Conservation (phyloP, 92 coral and sea anemone genomes). For the Actinostola sp. region DNA sequence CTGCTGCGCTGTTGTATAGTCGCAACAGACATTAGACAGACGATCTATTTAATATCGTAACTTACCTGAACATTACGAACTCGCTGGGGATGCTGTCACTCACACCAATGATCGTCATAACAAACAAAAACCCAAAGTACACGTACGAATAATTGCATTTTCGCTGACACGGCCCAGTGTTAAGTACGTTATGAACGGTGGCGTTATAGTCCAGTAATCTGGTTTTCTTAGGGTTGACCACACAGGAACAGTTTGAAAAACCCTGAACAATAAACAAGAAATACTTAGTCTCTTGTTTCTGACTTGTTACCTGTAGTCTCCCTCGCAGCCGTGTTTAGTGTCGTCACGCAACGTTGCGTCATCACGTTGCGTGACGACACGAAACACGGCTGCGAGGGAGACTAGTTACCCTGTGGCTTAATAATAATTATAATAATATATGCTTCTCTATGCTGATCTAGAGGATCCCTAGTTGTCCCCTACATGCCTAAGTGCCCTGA, state of each 20-base stretch:
- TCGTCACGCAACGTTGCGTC: too few relatives aligned
- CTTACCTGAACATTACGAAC: conserved; percentile 35
- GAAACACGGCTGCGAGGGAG: too few relatives aligned
- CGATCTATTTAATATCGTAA: background rate
- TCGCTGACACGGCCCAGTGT: conserved; percentile 20
- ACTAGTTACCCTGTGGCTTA: too few relatives aligned
- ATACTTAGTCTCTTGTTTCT: background rate
- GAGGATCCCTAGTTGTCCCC: too few relatives aligned
- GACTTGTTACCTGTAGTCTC: background rate
- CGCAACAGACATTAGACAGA: too few relatives aligned
- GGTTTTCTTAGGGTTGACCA: background rate
- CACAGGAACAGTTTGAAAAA: conserved; percentile 36
- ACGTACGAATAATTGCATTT: conserved; percentile 19
- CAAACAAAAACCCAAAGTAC: conserved; percentile 16
- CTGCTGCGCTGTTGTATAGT: too few relatives aligned
- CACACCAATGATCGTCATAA: conserved; percentile 30
- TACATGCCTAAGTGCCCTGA: too few relatives aligned
- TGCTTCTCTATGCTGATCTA: too few relatives aligned
- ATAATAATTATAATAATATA: too few relatives aligned
- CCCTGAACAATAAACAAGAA: conserved; percentile 13
- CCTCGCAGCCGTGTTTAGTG: too few relatives aligned
- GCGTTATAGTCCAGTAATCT: background rate
- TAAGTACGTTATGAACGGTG: background rate
- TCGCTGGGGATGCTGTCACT: conserved; percentile 42
- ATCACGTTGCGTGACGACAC: too few relatives aligned